Conservation (phyloP, 1,140 invertebrate genomes). For the Elymnias hypermnestra region DNA sequence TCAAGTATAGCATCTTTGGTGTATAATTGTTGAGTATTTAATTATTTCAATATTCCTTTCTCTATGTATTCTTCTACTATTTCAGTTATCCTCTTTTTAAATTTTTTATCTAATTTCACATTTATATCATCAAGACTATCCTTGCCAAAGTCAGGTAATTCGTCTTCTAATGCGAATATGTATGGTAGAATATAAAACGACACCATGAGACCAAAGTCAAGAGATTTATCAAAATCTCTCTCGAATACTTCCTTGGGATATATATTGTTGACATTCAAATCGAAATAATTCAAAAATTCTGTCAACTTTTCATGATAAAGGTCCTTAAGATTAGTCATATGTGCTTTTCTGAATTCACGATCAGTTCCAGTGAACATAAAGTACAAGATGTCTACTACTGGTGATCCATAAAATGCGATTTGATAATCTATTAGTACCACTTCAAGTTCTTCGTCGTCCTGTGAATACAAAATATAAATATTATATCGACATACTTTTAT, state of each 20-base stretch:
- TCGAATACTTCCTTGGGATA: slow-evolving; percentile 33
- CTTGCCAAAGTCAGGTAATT: too few relatives aligned
- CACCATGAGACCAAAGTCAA: slow-evolving; percentile 27
- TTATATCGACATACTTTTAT: too few relatives aligned
- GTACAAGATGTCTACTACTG: slow-evolving; percentile 34
- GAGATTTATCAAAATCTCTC: slow-evolving; percentile 20
- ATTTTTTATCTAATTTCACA: too few relatives aligned
- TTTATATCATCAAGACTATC: too few relatives aligned
- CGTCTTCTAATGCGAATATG: slow-evolving; percentile 20
- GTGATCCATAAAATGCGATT: slow-evolving; percentile 29
- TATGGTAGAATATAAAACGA: slow-evolving; percentile 18
- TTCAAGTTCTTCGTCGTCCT: too few relatives aligned
- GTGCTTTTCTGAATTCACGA: slow-evolving; percentile 25
- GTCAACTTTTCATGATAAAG: slow-evolving; percentile 26
- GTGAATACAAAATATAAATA: too few relatives aligned
- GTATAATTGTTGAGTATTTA: too few relatives aligned
- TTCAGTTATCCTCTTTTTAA: too few relatives aligned
- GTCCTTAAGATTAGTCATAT: slow-evolving; percentile 30
- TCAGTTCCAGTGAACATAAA: slow-evolving; percentile 31
- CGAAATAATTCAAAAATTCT: slow-evolving; percentile 27
- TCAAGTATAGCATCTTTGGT: too few relatives aligned
- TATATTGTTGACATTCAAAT: slow-evolving; percentile 25
- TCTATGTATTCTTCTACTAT: too few relatives aligned
- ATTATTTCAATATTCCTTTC: too few relatives aligned
- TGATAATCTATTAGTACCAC: slow-evolving; percentile 49